Conservation (phyloP, 2,797 vertebrate species). For the Helarctos malayanus region DNA sequence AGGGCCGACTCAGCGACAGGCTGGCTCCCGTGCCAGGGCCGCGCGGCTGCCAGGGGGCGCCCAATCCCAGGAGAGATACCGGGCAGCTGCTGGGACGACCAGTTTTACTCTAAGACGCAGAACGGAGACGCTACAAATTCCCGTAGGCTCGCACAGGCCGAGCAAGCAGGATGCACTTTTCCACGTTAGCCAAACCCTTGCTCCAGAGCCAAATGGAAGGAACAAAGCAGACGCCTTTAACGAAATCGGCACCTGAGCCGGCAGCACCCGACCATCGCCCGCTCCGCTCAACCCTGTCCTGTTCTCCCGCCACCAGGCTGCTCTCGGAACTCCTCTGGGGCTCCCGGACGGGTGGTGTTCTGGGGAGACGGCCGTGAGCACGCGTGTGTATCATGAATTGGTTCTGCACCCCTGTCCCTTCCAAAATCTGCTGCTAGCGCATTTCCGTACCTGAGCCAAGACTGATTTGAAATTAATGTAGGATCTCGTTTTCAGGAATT, state of each 20-base stretch:
- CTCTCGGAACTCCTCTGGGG: background rate
- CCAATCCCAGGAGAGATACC: background rate
- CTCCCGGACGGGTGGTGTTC: background rate
- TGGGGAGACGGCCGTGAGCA: background rate
- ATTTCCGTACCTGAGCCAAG: background rate
- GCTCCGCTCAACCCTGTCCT: no score
- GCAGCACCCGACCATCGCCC: rapidly evolving
- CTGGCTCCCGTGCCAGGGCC: no score
- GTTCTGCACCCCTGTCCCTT: background rate
- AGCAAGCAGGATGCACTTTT: background rate
- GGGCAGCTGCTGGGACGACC: no score
- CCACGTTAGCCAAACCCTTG: rapidly evolving
- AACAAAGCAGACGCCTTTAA: rapidly evolving
- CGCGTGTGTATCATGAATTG: rapidly evolving
- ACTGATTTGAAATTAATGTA: background rate
- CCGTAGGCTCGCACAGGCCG: background rate
- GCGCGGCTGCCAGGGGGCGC: background rate
- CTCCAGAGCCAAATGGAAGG: background rate
- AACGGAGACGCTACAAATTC: background rate
- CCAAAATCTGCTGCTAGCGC: background rate
- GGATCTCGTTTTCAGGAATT: background rate
- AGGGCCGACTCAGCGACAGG: background rate
- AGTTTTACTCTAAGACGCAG: background rate
- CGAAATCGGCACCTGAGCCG: rapidly evolving
- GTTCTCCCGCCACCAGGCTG: background rate